Evolutionary conservation across 2,888 invertebrate genomes (phyloP), one percentile per base, ranked within the genome.

Genomic region (Panopea generosa): DNA sequence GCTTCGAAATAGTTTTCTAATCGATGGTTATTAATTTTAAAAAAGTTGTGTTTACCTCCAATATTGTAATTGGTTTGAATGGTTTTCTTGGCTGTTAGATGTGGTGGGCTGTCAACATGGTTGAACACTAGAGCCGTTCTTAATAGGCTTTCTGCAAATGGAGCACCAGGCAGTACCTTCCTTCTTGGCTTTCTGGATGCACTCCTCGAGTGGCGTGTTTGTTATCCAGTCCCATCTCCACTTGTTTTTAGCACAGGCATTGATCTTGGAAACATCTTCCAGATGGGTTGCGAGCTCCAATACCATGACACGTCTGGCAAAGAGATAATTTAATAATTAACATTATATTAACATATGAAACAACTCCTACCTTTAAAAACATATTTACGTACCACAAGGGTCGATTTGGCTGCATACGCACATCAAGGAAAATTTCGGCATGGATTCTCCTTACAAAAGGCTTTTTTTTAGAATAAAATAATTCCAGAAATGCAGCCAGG

Each of bases 31-130:
- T n/a, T n/a, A n/a, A n/a, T n/a, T n/a, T n/a, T n/a, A n/a, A n/a
- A n/a, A n/a, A n/a, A n/a, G n/a, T n/a, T n/a, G n/a, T n/a, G n/a
- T 40, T 40, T 40, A 40, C 40, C 40, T 40, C 40, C 40, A 40
- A 40, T 40, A 40, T 40, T 40, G 40, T 40, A 40, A 14, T 40
- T 40, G 40, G 40, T 40, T 14, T 40, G 40, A 11, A 40, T 40
- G 14, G 7, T 40, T 7, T 14, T 7, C 14, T 40, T 40, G 7
- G 40, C 40, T 11, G 40, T 14, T 40, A 11, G 40, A 14, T 40
- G 40, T 40, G 40, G 40, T 7, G 40, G 40, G 40, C 40, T 40
- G 14, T 40, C 40, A 40, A 40, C 40, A 40, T 40, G 40, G 9
- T 40, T 40, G 40, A 11, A 40, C 40, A 40, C 40, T 40, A 14